Evolutionary conservation across 1,140 invertebrate genomes (phyloP).

Genomic region (Charaxes varanes): DNA sequence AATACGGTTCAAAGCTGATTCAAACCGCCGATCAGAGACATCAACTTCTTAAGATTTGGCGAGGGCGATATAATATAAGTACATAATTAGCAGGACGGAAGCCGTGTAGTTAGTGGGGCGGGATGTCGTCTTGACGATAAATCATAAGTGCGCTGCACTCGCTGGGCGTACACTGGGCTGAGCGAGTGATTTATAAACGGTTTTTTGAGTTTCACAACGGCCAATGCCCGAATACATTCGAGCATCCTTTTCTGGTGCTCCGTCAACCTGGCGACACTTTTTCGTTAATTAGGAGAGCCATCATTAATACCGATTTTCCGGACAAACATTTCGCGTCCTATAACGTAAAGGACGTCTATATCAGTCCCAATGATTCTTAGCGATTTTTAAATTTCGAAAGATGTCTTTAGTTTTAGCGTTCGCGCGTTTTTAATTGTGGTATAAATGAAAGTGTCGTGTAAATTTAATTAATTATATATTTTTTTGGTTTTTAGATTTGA

Average conservation of each 20-base stretch:
- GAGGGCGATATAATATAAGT: conserved; percentile 42
- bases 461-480: conserved; percentile 14
- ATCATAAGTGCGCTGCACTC: conserved; percentile 67
- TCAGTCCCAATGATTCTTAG: not conserved
- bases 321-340: conserved; percentile 34
- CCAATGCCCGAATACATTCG: conserved; percentile 59
- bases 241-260: conserved; percentile 59
- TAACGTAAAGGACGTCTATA: too few relatives aligned
- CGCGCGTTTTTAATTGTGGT: not conserved
- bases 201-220: conserved; percentile 64
- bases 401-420: not conserved
- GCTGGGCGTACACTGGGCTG: conserved; percentile 61
- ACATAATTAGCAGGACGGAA: conserved; percentile 64
- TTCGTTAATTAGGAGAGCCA: conserved; percentile 69
- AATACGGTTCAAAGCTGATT: conserved; percentile 11
- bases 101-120: conserved; percentile 63
- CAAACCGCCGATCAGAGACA: conserved; percentile 6
- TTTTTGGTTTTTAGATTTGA: conserved; percentile 17
- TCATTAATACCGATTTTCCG: conserved; percentile 56
- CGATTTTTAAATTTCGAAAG: not conserved
- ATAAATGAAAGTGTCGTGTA: not conserved
- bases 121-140: conserved; percentile 66
- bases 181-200: conserved; percentile 70
- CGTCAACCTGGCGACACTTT: conserved; percentile 61
- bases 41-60: conserved; percentile 47